phyloP scores from a whole-genome alignment of 2,888 invertebrate genomes.

The Cataglyphis rosenhaueri region DNA sequence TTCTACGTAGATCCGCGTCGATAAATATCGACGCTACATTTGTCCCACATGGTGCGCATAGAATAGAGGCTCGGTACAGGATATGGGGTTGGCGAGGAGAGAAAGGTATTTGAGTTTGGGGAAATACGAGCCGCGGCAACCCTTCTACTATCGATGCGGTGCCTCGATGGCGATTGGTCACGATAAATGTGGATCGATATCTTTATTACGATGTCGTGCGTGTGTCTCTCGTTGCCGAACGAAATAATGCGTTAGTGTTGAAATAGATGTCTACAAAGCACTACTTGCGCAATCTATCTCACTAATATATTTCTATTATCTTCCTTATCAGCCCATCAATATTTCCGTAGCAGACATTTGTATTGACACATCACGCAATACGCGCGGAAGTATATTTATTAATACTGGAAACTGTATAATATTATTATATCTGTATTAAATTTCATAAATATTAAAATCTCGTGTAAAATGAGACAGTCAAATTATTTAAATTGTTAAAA shows the following conservation, averaged over 20 bases:
- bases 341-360: neutral
- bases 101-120: slow-evolving; percentile 58
- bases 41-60: slow-evolving; percentile 48
- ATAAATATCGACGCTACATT: slow-evolving; percentile 69
- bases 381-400: neutral
- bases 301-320: slow-evolving; percentile 1
- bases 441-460: neutral
- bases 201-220: slow-evolving; percentile 69
- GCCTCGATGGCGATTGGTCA: slow-evolving; percentile 77
- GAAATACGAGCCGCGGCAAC: slow-evolving; percentile 72
- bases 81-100: slow-evolving; percentile 9
- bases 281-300: slow-evolving; percentile 7
- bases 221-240: slow-evolving; percentile 18
- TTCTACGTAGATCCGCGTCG: slow-evolving; percentile 55
- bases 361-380: neutral
- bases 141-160: slow-evolving; percentile 71
- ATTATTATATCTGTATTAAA: neutral
- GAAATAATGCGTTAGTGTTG: slow-evolving; percentile 43
- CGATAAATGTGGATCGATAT: slow-evolving; percentile 77
- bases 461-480: neutral
- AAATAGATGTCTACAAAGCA: slow-evolving; percentile 20
- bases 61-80: slow-evolving; percentile 36
- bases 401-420: neutral
- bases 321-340: neutral
- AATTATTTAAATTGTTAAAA: neutral